phyloP scores from a whole-genome alignment of 2,797 vertebrate species.

The Cossypha niveicapilla region DNA sequence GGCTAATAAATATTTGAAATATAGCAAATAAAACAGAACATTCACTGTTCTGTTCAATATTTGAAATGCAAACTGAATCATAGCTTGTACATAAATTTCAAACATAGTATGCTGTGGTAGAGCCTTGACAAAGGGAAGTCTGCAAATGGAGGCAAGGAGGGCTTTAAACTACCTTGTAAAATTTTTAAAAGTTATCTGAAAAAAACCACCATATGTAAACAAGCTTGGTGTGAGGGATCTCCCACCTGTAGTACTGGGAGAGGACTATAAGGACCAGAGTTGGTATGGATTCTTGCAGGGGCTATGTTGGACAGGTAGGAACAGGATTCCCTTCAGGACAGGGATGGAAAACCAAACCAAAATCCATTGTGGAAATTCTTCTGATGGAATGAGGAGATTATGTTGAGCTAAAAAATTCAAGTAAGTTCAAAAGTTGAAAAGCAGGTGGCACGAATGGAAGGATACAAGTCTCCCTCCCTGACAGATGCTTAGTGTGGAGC shows the following conservation, averaged over 20 bases:
- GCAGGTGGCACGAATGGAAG: background rate
- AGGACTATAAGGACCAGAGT: background rate
- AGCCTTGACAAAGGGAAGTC: background rate
- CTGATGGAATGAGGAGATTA: background rate
- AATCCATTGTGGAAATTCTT: background rate
- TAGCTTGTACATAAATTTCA: background rate
- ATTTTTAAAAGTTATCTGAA: background rate
- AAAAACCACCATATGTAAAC: rapidly evolving
- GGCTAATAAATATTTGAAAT: slow-evolving; percentile 7
- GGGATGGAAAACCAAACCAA: background rate
- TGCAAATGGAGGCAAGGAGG: background rate
- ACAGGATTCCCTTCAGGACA: background rate
- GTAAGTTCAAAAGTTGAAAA: background rate
- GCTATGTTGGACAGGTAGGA: background rate
- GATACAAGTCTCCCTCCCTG: rapidly evolving
- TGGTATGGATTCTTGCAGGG: background rate
- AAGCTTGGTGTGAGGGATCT: background rate
- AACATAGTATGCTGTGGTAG: rapidly evolving
- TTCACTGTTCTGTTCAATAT: background rate
- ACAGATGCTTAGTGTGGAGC: rapidly evolving
- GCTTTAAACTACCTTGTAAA: background rate
- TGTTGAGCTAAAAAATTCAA: background rate
- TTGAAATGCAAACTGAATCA: background rate
- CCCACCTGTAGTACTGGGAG: background rate
- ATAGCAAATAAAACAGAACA: background rate